Conservation (phyloP, 2,797 vertebrate species). For the Oryzias dopingdopingensis region DNA sequence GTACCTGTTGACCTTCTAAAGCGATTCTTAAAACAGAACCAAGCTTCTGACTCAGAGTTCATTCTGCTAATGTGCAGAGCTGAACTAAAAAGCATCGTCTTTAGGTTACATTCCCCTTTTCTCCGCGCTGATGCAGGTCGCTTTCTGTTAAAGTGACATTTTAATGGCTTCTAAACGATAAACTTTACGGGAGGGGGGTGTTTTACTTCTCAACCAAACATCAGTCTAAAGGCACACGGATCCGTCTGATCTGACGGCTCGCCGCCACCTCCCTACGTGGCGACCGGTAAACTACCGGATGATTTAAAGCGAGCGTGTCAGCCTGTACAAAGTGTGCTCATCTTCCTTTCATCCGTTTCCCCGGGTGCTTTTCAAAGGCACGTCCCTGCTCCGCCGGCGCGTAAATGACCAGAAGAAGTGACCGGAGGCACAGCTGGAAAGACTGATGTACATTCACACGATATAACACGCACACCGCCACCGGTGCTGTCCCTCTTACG, state of each 20-base stretch:
- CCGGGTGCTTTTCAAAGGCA: conserved; percentile 70
- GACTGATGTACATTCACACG: conserved; percentile 60
- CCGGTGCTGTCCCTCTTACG: conserved; percentile 8
- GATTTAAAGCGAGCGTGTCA: conserved; percentile 6
- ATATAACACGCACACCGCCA: conserved; percentile 22
- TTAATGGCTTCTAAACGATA: too few species aligned
- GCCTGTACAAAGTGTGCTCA: conserved; percentile 35
- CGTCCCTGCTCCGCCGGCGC: conserved; percentile 58
- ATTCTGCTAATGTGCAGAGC: conserved; percentile 29
- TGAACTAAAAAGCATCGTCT: conserved; percentile 15
- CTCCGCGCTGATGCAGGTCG: conserved; percentile 19
- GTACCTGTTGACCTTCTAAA: background rate
- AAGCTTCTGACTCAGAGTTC: conserved; percentile 19
- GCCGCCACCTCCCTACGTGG: conserved; percentile 5
- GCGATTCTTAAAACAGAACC: conserved; percentile 84
- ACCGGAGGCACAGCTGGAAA: conserved; percentile 66
- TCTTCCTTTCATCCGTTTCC: conserved; percentile 40
- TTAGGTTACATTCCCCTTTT: conserved; percentile 53
- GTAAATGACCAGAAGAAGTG: conserved; percentile 60
- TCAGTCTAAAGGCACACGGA: conserved; percentile 27
- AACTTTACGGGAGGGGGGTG: too few species aligned
- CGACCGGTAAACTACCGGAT: conserved; percentile 15
- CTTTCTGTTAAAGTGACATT: too few species aligned
- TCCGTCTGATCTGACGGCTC: background rate
- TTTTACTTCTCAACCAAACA: too few species aligned